Conservation (phyloP, 2,888 invertebrate species). For the Clunio marinus region DNA sequence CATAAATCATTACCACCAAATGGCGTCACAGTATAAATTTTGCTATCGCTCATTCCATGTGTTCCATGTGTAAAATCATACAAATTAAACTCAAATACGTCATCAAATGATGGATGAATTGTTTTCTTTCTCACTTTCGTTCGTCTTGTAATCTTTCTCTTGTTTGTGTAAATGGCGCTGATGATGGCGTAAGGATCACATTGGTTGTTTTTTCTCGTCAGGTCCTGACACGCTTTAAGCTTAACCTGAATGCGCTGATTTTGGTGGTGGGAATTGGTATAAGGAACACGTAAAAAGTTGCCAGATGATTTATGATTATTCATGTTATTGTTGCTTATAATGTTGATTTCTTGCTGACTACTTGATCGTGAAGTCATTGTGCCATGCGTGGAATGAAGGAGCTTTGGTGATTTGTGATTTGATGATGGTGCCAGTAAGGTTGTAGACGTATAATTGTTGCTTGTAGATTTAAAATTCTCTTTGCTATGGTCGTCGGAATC, state of each 20-base stretch:
- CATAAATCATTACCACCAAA: constrained; percentile 66
- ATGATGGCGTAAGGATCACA: constrained; percentile 88
- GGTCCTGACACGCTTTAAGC: constrained; percentile 79
- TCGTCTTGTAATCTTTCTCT: constrained; percentile 70
- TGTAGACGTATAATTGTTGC: constrained; percentile 21
- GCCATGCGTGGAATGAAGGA: constrained; percentile 35
- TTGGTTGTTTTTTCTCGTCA: constrained; percentile 82
- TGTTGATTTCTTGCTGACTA: constrained; percentile 34
- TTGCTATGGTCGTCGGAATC: constrained; percentile 32
- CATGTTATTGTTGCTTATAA: background rate
- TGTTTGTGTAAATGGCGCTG: constrained; percentile 74
- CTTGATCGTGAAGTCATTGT: constrained; percentile 34
- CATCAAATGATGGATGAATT: constrained; percentile 82
- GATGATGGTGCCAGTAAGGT: constrained; percentile 26
- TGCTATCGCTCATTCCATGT: constrained; percentile 51
- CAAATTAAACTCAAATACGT: constrained; percentile 74
- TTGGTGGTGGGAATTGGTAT: constrained; percentile 33
- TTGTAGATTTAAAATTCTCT: constrained; percentile 29
- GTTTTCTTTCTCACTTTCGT: constrained; percentile 89
- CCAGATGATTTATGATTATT: constrained; percentile 3
- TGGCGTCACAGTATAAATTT: constrained; percentile 56
- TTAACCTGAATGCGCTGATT: constrained; percentile 51
- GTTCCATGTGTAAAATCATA: constrained; percentile 59
- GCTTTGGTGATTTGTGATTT: constrained; percentile 36
- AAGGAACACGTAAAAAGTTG: constrained; percentile 37